phyloP scores from a whole-genome alignment of 2,113 vertebrate genomes.

The Oxyruncus cristatus region DNA sequence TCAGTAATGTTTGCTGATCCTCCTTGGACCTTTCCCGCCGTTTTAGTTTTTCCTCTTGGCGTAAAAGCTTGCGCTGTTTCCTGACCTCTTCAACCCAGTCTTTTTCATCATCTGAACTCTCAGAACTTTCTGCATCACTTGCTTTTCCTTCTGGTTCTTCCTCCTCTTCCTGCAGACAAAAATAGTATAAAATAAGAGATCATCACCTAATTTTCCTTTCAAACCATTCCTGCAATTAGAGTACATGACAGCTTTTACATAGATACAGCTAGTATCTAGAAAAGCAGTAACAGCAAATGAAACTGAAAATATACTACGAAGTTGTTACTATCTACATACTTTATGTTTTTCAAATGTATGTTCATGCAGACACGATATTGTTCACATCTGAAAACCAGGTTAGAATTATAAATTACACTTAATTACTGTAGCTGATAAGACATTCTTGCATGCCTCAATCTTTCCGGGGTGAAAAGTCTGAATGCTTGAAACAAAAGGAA shows the following conservation, averaged over 20 bases:
- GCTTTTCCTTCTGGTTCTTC: constrained; percentile 90
- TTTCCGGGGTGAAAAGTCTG: not conserved
- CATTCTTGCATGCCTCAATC: not conserved
- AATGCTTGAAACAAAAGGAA: not conserved
- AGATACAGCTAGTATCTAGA: too few species aligned
- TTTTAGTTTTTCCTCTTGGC: constrained; percentile 81
- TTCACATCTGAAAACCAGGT: not conserved
- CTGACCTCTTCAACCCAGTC: constrained; percentile 96
- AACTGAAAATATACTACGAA: not conserved
- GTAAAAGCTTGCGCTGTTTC: constrained; percentile 87
- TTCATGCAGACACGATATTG: not conserved
- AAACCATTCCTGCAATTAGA: not conserved
- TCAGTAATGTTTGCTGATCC: constrained; percentile 84
- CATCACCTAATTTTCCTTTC: not conserved
- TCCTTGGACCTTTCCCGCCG: constrained; percentile 78
- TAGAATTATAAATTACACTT: not conserved
- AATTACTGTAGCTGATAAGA: not conserved
- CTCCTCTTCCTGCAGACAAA: constrained; percentile 80
- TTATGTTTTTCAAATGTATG: not conserved
- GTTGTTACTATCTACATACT: not conserved
- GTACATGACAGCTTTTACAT: not conserved
- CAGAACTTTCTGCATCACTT: constrained; percentile 92
- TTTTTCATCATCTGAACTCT: constrained; percentile 96
- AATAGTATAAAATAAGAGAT: constrained; percentile 53
- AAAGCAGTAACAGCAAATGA: not conserved